Conservation (phyloP, 2,888 invertebrate genomes). For the Deroplatys truncata region DNA sequence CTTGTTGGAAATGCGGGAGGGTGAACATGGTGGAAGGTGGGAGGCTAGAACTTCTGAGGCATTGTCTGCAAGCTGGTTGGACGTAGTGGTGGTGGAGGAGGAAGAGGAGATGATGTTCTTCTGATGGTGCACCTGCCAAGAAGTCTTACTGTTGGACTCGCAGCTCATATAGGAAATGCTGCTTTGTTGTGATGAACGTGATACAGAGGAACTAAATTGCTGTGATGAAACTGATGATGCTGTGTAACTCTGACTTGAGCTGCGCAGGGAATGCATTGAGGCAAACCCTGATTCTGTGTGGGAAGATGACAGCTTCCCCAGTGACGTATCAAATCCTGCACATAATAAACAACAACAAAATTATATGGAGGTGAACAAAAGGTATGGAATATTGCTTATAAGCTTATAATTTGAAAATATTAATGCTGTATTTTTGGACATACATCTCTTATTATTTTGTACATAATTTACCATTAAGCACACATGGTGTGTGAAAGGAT, state of each 20-base stretch:
- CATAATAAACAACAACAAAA: neutral
- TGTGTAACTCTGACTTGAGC: slow-evolving; percentile 56
- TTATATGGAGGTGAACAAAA: no score
- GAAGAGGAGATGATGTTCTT: neutral
- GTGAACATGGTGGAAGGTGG: neutral
- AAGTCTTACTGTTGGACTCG: slow-evolving; percentile 20
- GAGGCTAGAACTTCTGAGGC: neutral
- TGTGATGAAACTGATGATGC: slow-evolving; percentile 36
- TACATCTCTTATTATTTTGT: no score
- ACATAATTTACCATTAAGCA: no score
- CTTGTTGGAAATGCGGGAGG: neutral
- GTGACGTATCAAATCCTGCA: slow-evolving; percentile 21
- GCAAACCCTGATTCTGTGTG: slow-evolving; percentile 56
- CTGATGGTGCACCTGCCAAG: slow-evolving; percentile 22
- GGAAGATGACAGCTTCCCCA: slow-evolving; percentile 47
- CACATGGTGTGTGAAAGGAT: no score
- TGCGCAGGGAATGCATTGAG: slow-evolving; percentile 59
- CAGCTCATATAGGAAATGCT: slow-evolving; percentile 29
- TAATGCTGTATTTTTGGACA: no score
- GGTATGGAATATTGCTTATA: no score
- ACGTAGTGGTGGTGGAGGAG: neutral
- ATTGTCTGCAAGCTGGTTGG: neutral
- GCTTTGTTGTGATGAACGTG: slow-evolving; percentile 59
- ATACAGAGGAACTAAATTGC: slow-evolving; percentile 28
- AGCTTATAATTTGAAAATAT: no score